Evolutionary conservation across 1,140 invertebrate species (phyloP).

Genomic region (Adelges cooleyi): DNA sequence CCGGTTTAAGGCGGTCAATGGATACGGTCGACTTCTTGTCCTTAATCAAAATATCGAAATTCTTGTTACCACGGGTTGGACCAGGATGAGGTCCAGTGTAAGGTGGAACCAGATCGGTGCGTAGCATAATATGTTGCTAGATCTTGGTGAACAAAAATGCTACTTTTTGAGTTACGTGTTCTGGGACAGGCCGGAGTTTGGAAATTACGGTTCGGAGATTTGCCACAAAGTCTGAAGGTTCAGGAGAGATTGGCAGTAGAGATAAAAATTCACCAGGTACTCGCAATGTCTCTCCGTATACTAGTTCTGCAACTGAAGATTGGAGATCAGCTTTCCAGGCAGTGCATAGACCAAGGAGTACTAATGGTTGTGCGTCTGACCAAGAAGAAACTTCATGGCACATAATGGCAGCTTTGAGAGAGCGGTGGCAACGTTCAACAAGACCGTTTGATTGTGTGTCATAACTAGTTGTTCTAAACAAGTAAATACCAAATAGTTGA

Average conservation of each 20-base stretch:
- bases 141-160: background rate
- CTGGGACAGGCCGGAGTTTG: background rate
- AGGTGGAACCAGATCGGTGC: background rate
- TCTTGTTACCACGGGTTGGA: background rate
- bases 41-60: too few species aligned
- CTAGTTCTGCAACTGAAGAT: too few species aligned
- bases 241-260: background rate
- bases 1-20: background rate
- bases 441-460: too few species aligned
- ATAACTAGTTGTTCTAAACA: too few species aligned
- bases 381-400: too few species aligned
- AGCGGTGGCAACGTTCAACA: too few species aligned
- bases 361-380: background rate
- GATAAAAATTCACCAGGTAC: conserved; percentile 16
- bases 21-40: too few species aligned
- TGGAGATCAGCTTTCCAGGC: too few species aligned
- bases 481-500: too few species aligned
- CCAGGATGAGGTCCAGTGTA: background rate
- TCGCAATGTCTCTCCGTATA: conserved; percentile 1
- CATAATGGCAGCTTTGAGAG: too few species aligned
- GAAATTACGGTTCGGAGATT: too few species aligned
- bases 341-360: background rate
- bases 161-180: background rate
- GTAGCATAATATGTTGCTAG: background rate
- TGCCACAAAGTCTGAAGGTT: too few species aligned